Base-by-base conservation (phyloP, 1,140 invertebrate genomes). In the Saxidomus purpurata region DNA sequence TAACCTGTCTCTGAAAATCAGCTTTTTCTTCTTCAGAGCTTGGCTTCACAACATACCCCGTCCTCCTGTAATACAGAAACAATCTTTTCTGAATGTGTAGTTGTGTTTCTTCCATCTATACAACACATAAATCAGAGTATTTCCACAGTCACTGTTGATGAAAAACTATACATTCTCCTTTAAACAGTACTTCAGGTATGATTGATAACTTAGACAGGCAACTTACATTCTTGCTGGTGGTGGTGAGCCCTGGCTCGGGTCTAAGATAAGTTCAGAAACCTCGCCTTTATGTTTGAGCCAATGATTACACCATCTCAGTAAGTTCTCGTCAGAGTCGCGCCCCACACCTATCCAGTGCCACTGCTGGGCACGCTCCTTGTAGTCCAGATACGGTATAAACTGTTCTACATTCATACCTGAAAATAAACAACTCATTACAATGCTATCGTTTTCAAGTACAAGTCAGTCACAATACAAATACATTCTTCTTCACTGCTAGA, bases 281-380 rank as follows among this genome's bases (percentile, higher is more conserved):
- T 94, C 94, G 83, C 96, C 96, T 90, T 96, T 96, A 80, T 97
- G 96, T 67, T 97, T 96, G 84, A 98, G 92, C 98, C 98, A 98
- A 89, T 97, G 97, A 74, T 97, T 96, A 94, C 97, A 98, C 28
- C 99, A 95, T 9, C 97, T 96, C 6, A 97, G 95, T 3, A 99
- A 95, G 47, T 98, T 97, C 17, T 97, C 97, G 96, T 99, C 98
- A 0, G 98, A 97, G 94, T 99, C 98, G 40, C 98, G 96, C 0
- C 98, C 98, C n/a, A 98, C 98, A 0, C 98, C 98, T 82, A 99
- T 99, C 98, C 98, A 99, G 91, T 98, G 98, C 96, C 98, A 99
- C 83, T 97, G 95, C 89, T 96, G 96, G 38, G 96, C 95, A 61
- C 96, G 94, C 90, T 96, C 97, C 95, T 99, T 98, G 94, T 98